phyloP scores from a whole-genome alignment of 1,140 invertebrate genomes.

The Planococcus citri region DNA sequence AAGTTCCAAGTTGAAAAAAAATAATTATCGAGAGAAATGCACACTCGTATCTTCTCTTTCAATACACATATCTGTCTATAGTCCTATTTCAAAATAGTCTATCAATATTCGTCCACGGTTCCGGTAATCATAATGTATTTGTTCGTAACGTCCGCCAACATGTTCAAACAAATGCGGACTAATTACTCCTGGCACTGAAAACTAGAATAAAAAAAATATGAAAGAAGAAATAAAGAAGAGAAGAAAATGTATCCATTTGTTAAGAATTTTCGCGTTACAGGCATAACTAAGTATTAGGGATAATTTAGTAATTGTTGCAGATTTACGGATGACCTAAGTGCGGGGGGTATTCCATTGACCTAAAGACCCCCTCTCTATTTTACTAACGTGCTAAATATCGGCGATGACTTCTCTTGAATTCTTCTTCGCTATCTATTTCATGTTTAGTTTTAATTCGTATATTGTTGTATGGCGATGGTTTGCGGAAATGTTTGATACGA shows the following conservation, averaged over 20 bases:
- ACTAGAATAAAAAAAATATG: no score
- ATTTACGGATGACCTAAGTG: neutral
- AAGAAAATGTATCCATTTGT: neutral
- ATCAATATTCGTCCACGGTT: no score
- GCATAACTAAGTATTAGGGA: neutral
- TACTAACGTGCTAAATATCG: neutral
- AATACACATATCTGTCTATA: no score
- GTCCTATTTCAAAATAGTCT: no score
- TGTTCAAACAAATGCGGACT: neutral
- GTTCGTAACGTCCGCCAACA: neutral
- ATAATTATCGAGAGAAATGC: no score
- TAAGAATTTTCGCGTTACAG: neutral
- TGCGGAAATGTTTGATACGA: neutral
- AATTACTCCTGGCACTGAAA: neutral
- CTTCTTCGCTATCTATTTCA: constrained; percentile 6
- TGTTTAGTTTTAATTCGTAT: neutral
- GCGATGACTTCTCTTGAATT: constrained; percentile 1
- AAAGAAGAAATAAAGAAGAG: neutral
- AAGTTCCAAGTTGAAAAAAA: no score
- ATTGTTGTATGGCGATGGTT: neutral
- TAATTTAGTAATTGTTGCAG: constrained; percentile 4
- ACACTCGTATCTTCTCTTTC: no score
- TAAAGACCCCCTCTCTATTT: neutral
- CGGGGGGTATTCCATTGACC: neutral
- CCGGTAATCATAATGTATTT: no score